Evolutionary conservation across 37 sponge, comb jelly and placozoan genomes (phyloP).

Genomic region (Spongilla lacustris): DNA sequence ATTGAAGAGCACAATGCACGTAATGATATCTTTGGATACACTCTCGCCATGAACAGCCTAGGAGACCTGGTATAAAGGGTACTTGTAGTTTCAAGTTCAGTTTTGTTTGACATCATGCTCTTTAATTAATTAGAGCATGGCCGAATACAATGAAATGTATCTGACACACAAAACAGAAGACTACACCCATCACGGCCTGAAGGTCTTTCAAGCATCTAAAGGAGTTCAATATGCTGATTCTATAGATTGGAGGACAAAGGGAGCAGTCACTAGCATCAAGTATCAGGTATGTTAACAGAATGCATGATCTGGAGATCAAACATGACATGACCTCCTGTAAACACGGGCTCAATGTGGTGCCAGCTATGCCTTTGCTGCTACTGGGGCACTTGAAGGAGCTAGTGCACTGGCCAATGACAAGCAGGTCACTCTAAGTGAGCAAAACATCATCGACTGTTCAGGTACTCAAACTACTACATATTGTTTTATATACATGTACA

Average conservation of each 20-base stretch:
- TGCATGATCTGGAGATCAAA: background rate
- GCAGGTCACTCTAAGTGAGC: constrained; percentile 63
- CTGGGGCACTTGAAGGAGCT: constrained; percentile 85
- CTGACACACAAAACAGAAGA: background rate
- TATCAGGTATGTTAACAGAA: constrained; percentile 39
- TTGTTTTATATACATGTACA: too few relatives aligned
- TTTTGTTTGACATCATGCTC: background rate
- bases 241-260: constrained; percentile 87
- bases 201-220: constrained; percentile 4
- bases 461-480: too few relatives aligned
- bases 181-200: too few relatives aligned
- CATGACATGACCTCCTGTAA: background rate
- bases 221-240: constrained; percentile 29
- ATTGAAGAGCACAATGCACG: constrained; percentile 72
- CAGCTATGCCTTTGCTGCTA: constrained; percentile 93
- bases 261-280: constrained; percentile 74
- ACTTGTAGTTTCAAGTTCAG: background rate
- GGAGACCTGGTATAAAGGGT: constrained; percentile 62
- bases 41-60: constrained; percentile 72
- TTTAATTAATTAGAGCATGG: constrained; percentile 25
- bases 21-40: constrained; percentile 67
- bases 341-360: constrained; percentile 81
- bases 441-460: constrained; percentile 76
- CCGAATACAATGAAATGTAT: constrained; percentile 28
- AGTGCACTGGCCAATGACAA: constrained; percentile 51